These are phyloP conservation scores for Erannis defoliaria DNA, from an alignment of 2,888 invertebrate genomes.

Conservation along the genomic window DNA sequence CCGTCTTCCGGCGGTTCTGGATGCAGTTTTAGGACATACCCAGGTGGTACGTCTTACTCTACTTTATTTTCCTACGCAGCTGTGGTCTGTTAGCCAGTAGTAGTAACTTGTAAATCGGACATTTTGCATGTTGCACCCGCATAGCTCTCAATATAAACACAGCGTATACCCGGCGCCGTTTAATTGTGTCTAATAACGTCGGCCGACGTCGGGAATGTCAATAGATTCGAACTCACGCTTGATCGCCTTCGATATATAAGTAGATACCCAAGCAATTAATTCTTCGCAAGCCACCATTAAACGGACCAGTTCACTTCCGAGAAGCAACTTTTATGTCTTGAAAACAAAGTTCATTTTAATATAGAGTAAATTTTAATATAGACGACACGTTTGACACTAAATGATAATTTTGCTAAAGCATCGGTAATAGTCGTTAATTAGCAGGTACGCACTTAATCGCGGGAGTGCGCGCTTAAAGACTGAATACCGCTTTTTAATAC, in stretches of 20 bases:
- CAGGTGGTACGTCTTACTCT: too few relatives aligned
- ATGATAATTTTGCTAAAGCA: slow-evolving; percentile 47
- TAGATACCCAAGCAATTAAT: slow-evolving; percentile 51
- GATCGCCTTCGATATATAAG: slow-evolving; percentile 48
- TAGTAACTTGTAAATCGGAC: slow-evolving; percentile 17
- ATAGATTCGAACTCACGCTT: slow-evolving; percentile 55
- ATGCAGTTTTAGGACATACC: too few relatives aligned
- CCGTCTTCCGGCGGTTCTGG: too few relatives aligned
- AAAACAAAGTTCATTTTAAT: slow-evolving; percentile 38
- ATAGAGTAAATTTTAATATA: too few relatives aligned
- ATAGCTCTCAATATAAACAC: slow-evolving; percentile 55
- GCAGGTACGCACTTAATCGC: slow-evolving; percentile 58
- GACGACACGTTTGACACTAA: slow-evolving; percentile 30
- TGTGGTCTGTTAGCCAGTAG: neutral
- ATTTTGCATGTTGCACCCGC: slow-evolving; percentile 24
- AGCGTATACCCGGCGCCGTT: slow-evolving; percentile 65
- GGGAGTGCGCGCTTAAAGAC: slow-evolving; percentile 19
- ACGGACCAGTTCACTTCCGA: slow-evolving; percentile 43
- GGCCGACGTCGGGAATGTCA: slow-evolving; percentile 59
- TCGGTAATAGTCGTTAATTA: slow-evolving; percentile 61
- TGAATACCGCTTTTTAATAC: slow-evolving; percentile 7
- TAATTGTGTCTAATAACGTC: slow-evolving; percentile 68
- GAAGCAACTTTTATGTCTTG: slow-evolving; percentile 27
- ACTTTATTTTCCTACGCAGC: neutral
- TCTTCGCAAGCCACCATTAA: slow-evolving; percentile 53